Conservation (phyloP, 1,140 invertebrate species). For the Geopemphigus sp. region DNA sequence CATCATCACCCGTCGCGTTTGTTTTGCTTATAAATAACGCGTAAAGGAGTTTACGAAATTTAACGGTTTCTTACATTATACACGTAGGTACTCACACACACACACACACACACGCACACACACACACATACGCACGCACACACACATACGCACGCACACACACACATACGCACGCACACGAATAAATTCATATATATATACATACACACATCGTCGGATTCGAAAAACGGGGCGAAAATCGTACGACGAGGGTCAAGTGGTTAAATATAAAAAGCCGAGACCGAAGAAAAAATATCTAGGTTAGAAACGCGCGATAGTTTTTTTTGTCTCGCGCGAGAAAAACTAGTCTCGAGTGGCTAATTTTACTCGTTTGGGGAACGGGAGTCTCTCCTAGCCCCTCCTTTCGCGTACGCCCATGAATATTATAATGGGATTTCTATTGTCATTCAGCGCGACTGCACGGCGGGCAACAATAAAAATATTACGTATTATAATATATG, state of each 20-base stretch:
- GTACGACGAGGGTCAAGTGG: conserved; percentile 26
- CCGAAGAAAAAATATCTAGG: not conserved
- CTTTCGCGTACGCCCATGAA: conserved; percentile 35
- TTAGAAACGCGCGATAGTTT: conserved; percentile 11
- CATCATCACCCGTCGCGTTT: not conserved
- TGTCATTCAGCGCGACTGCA: conserved; percentile 8
- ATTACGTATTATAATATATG: not conserved
- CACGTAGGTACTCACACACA: too few relatives aligned
- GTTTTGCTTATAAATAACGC: conserved; percentile 9
- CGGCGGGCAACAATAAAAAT: conserved; percentile 35
- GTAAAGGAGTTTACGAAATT: conserved; percentile 41
- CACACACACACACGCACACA: too few relatives aligned
- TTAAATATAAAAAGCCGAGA: not conserved
- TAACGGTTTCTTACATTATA: conserved; percentile 31
- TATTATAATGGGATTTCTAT: conserved; percentile 44
- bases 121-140: not conserved
- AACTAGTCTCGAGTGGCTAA: conserved; percentile 36
- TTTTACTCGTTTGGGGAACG: conserved; percentile 8
- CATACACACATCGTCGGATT: not conserved
- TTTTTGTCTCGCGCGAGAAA: not conserved
- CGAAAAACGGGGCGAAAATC: conserved; percentile 17
- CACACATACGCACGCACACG: too few relatives aligned
- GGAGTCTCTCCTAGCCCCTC: conserved; percentile 12
- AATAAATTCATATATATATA: not conserved
- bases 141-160: not conserved